These are phyloP conservation scores for Oceanodroma tethys DNA, from an alignment of 2,113 vertebrate genomes.

Conservation along the genomic window DNA sequence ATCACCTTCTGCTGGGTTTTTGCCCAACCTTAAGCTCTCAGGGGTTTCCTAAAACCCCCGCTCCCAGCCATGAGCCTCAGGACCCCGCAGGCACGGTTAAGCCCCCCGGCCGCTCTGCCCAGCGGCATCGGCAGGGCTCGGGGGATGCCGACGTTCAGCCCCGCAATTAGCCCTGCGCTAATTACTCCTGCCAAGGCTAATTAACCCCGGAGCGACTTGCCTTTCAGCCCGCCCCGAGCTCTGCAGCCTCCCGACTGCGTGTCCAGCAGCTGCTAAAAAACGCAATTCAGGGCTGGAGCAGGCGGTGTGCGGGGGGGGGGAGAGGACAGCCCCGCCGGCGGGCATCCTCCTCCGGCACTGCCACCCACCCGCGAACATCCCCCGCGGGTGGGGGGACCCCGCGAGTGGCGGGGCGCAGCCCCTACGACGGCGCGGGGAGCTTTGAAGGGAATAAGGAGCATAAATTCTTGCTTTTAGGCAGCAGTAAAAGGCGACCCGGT, in stretches of 20 bases:
- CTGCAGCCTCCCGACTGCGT: neutral
- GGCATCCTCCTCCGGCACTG: neutral
- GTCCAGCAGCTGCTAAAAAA: neutral
- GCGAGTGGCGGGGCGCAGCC: neutral
- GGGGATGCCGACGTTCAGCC: neutral
- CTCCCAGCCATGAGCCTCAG: neutral
- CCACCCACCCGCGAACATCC: neutral
- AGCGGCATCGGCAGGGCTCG: neutral
- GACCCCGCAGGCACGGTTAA: neutral
- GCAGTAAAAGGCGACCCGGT: neutral
- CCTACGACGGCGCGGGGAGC: neutral
- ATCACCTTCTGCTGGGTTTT: neutral
- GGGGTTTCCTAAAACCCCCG: neutral
- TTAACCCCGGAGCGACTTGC: neutral
- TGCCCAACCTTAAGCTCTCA: rapidly evolving
- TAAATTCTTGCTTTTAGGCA: neutral
- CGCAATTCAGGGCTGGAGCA: rapidly evolving
- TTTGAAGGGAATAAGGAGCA: neutral
- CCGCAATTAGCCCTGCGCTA: neutral
- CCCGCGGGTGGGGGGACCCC: neutral
- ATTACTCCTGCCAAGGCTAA: neutral
- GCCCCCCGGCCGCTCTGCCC: neutral
- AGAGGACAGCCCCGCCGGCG: too few relatives aligned
- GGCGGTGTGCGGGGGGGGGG: neutral
- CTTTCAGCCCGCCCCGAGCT: neutral